A percentile compares a stretch with the other conserved stretches of the same genome.
phyloP scores from a whole-genome alignment of 2,888 invertebrate species.

The Sinotaia quadrata region DNA sequence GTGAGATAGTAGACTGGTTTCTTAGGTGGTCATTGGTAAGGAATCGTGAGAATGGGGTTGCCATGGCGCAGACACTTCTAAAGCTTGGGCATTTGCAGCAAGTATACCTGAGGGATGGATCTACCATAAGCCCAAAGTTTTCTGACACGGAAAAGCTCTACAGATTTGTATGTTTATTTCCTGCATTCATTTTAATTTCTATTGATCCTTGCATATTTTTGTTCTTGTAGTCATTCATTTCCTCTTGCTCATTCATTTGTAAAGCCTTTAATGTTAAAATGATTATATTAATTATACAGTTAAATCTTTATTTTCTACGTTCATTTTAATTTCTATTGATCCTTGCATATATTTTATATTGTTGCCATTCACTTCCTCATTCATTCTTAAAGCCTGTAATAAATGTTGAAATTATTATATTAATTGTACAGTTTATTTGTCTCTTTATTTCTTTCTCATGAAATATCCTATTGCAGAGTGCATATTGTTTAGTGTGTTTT shows the following conservation, averaged over 20 bases:
- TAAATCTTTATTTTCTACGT: constrained; percentile 46
- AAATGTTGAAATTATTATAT: no score
- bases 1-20: constrained; percentile 62
- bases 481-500: no score
- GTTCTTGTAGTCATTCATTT: no score
- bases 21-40: constrained; percentile 63
- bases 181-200: not conserved
- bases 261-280: no score
- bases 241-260: no score
- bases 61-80: constrained; percentile 61
- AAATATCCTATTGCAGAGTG: no score
- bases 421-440: constrained; percentile 67
- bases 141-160: constrained; percentile 64
- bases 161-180: constrained; percentile 60
- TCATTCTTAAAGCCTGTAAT: no score
- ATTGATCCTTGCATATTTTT: no score
- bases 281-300: no score
- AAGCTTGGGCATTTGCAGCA: constrained; percentile 65
- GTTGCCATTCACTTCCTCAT: no score
- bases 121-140: constrained; percentile 54
- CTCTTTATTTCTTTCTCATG: no score
- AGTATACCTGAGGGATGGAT: constrained; percentile 61
- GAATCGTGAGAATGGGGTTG: constrained; percentile 55
- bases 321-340: not conserved
- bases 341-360: no score